phyloP scores from a whole-genome alignment of 2,888 invertebrate species.

The Amblyteles armatorius region DNA sequence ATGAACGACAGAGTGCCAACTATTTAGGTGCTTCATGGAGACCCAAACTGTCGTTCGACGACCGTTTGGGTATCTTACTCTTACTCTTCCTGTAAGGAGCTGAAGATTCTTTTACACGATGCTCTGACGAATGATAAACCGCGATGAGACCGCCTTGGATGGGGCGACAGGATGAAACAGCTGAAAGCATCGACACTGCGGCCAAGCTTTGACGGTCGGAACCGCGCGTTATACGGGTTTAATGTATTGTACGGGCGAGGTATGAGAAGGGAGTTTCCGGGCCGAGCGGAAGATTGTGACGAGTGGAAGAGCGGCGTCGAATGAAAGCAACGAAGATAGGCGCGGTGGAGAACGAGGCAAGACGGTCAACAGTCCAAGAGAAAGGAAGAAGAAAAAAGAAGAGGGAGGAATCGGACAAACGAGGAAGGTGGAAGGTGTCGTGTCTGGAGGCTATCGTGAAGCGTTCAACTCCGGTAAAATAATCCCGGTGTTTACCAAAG shows the following conservation, averaged over 20 bases:
- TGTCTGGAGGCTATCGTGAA: constrained; percentile 53
- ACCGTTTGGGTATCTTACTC: not conserved
- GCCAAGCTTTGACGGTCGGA: not conserved
- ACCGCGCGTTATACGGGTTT: not conserved
- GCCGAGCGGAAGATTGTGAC: constrained; percentile 8
- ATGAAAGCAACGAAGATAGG: constrained; percentile 20
- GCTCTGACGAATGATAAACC: not conserved
- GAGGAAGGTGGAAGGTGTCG: constrained; percentile 55
- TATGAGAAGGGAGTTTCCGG: constrained; percentile 19
- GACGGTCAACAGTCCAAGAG: constrained; percentile 40
- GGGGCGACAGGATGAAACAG: not conserved
- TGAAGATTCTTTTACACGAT: not conserved
- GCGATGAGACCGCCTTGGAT: not conserved
- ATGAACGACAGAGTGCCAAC: not conserved
- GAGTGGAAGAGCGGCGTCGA: constrained; percentile 6
- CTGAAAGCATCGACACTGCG: constrained; percentile 13
- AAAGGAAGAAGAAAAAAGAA: constrained; percentile 30
- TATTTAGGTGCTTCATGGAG: not conserved
- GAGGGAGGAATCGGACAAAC: constrained; percentile 55
- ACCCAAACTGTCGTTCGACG: not conserved
- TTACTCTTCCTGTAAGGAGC: not conserved
- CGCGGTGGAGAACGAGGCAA: constrained; percentile 45
- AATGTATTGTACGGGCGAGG: not conserved
- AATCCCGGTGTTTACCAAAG: constrained; percentile 57
- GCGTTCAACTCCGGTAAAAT: constrained; percentile 18